These are phyloP conservation scores for Himalopsyche phryganea DNA, from an alignment of 1,140 invertebrate genomes.

Conservation along the genomic window DNA sequence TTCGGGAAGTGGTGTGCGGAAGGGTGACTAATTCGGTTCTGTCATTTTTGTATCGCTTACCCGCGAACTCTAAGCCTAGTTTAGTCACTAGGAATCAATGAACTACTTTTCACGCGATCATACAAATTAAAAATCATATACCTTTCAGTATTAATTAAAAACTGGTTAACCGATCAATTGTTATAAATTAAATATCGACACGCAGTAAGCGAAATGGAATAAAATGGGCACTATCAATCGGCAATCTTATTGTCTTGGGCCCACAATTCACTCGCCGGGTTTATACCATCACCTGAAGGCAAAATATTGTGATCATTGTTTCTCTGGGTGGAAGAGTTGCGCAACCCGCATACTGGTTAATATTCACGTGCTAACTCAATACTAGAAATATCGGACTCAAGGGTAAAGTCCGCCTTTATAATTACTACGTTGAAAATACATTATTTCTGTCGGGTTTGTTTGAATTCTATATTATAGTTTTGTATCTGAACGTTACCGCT, in stretches of 20 bases:
- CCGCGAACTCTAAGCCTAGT: too few species aligned
- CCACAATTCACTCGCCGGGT: slow-evolving; percentile 14
- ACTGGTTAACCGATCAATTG: slow-evolving; percentile 25
- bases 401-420: slow-evolving; percentile 19
- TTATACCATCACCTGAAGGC: slow-evolving; percentile 20
- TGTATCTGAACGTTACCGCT: too few species aligned
- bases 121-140: slow-evolving; percentile 18
- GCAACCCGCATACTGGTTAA: slow-evolving; percentile 29
- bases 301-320: slow-evolving; percentile 22
- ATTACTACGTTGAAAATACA: neutral
- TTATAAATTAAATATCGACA: slow-evolving; percentile 29
- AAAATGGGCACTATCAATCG: slow-evolving; percentile 20
- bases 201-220: slow-evolving; percentile 9
- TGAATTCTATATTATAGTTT: too few species aligned
- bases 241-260: slow-evolving; percentile 24
- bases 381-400: slow-evolving; percentile 22
- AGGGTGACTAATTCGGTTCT: neutral
- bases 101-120: neutral
- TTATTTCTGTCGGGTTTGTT: too few species aligned
- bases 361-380: slow-evolving; percentile 27
- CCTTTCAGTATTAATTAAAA: slow-evolving; percentile 30
- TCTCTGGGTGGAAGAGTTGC: slow-evolving; percentile 8
- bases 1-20: too few species aligned
- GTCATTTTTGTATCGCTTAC: neutral
- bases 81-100: neutral